Evolutionary conservation across 2,888 invertebrate species (phyloP), one percentile per base, ranked within the genome.

Genomic region (Diaphora mendica): DNA sequence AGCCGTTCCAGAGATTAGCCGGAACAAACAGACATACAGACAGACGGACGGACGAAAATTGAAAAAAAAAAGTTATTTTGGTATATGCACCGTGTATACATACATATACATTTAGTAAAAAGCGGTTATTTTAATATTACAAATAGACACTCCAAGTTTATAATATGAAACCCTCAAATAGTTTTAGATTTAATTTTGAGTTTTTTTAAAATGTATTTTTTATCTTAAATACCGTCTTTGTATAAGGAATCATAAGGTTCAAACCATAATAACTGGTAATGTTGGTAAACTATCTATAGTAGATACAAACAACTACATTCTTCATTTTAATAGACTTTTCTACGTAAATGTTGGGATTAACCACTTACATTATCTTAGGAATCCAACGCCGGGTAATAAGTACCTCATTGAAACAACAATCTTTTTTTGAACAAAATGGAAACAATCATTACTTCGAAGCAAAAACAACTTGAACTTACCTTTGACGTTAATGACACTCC

Each of bases 401-500:
- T 26, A 26, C 4, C 62, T 68, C 51, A 70, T 68, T 51, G 64
- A 42, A 66, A 59, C 68, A 73, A 76, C 35, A 68, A 77, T 20
- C 77, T 73, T 79, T 80, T 76, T n/a, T 66, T 68, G 3, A 77
- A 81, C 77, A 75, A 86, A 89, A 86, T 85, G 90, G 88, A 89
- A 91, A 90, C 84, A 85, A 78, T 72, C 86, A 87, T 87, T 84
- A 86, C 85, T 84, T 86, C 81, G 76, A 86, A 86, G 86, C 87
- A 86, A 87, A 86, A 87, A 86, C 75, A 75, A 68, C 77, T 82
- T 75, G 83, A 89, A 89, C 93, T 93, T 84, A 94, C 94, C 92
- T 92, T 88, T 85, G 83, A 85, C 87, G 86, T 84, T 92, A 94
- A 92, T 91, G 90, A 87, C 90, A 93, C 90, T 92, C 93, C 94